Evolutionary conservation across 2,888 invertebrate species (phyloP).

Genomic region (Augochlorella aurata): DNA sequence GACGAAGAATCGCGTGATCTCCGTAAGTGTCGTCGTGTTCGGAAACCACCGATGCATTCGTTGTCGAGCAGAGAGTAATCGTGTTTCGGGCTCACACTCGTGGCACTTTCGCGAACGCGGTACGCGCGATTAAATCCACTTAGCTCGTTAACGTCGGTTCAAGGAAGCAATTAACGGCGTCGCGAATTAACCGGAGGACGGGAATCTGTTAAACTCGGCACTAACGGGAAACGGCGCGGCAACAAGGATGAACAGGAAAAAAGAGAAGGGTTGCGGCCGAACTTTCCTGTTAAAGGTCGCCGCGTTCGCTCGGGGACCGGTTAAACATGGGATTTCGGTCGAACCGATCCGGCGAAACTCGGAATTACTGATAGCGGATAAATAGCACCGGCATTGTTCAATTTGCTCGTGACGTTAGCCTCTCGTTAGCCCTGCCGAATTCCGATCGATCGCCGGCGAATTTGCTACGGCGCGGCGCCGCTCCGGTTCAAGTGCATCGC

Average conservation of each 20-base stretch:
- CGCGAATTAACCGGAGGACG: slow-evolving; percentile 19
- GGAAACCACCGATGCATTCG: no score
- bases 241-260: neutral
- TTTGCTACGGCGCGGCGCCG: neutral
- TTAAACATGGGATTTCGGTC: slow-evolving; percentile 26
- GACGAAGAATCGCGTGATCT: no score
- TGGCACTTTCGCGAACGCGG: no score
- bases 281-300: slow-evolving; percentile 27
- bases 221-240: neutral
- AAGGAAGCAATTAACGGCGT: neutral
- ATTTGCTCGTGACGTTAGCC: slow-evolving; percentile 39
- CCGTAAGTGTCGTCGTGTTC: no score
- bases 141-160: neutral
- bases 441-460: slow-evolving; percentile 27
- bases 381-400: slow-evolving; percentile 36
- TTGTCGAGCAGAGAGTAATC: no score
- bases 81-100: no score
- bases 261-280: slow-evolving; percentile 8
- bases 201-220: neutral
- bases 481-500: neutral
- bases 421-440: slow-evolving; percentile 33
- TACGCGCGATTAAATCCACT: no score
- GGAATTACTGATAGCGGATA: slow-evolving; percentile 46
- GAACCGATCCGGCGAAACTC: slow-evolving; percentile 36
- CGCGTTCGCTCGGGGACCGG: neutral